These are phyloP conservation scores for Gopherus evgoodei DNA, from an alignment of 2,113 vertebrate genomes.

Conservation along the genomic window DNA sequence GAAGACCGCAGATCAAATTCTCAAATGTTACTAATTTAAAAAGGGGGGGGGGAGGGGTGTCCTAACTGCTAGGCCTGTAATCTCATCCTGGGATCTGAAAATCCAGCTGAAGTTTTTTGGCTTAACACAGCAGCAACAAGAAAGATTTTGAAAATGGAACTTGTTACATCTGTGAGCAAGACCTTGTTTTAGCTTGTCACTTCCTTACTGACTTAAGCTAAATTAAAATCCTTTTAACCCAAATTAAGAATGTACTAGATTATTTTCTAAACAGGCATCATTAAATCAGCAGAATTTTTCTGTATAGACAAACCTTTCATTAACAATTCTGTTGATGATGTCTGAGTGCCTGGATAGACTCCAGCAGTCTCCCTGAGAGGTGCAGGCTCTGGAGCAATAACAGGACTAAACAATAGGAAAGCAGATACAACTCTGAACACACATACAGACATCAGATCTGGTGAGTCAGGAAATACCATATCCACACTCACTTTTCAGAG, in stretches of 20 bases:
- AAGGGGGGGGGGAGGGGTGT: not conserved
- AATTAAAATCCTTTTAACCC: not conserved
- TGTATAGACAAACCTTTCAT: not conserved
- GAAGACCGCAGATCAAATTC: not conserved
- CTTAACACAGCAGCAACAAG: not conserved
- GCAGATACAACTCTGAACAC: not conserved
- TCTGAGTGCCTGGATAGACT: not conserved
- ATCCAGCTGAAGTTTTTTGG: not conserved
- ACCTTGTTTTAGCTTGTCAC: not conserved
- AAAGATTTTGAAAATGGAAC: not conserved
- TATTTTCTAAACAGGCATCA: not conserved
- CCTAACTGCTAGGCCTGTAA: not conserved
- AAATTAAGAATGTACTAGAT: accelerated
- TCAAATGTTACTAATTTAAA: not conserved
- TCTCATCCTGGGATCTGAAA: not conserved
- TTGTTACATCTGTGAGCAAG: not conserved
- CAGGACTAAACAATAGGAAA: not conserved
- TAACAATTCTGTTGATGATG: not conserved
- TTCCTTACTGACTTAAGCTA: not conserved
- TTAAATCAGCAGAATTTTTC: not conserved
- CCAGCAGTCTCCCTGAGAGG: accelerated
- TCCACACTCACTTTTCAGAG: not conserved
- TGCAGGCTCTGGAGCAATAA: not conserved
- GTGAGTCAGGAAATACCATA: not conserved
- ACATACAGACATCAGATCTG: not conserved